phyloP scores from a whole-genome alignment of 2,888 invertebrate genomes.

The Drosophila anomelani region DNA sequence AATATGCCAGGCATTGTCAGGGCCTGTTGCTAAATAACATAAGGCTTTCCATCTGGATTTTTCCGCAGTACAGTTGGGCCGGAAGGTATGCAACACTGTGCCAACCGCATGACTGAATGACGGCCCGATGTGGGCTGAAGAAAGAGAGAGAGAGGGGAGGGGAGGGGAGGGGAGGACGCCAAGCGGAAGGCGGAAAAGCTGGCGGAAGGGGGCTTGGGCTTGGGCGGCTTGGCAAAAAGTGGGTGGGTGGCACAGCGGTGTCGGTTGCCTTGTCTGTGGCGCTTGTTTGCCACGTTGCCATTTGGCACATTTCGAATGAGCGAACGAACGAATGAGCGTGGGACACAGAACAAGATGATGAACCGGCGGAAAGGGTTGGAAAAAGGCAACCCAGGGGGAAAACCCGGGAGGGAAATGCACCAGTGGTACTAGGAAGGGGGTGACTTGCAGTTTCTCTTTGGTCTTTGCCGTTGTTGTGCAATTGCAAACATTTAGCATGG shows the following conservation, averaged over 20 bases:
- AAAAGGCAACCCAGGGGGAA: not conserved
- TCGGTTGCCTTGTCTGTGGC: slow-evolving; percentile 25
- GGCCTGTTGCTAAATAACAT: not conserved
- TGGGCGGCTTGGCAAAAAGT: not conserved
- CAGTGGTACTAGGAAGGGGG: slow-evolving; percentile 7
- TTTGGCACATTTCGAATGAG: slow-evolving; percentile 51
- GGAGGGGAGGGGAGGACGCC: not conserved
- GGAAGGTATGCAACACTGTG: slow-evolving; percentile 68
- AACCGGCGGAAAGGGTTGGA: slow-evolving; percentile 15
- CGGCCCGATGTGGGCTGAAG: slow-evolving; percentile 13
- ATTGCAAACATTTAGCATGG: slow-evolving; percentile 50
- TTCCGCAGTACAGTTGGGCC: slow-evolving; percentile 29
- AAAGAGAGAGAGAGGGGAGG: not conserved
- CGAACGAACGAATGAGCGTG: slow-evolving; percentile 37
- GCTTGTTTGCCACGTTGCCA: slow-evolving; percentile 45
- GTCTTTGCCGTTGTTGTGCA: slow-evolving; percentile 44
- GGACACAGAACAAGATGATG: slow-evolving; percentile 28
- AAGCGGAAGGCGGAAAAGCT: slow-evolving; percentile 4
- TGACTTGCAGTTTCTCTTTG: slow-evolving; percentile 23
- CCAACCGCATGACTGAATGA: slow-evolving; percentile 54
- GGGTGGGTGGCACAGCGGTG: not conserved
- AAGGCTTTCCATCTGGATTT: not conserved
- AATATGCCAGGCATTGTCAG: not conserved
- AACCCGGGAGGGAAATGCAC: not conserved
- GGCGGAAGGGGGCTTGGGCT: slow-evolving; percentile 2